Evolutionary conservation across 2,888 invertebrate genomes (phyloP).

Genomic region (Chrysolina haemoptera): DNA sequence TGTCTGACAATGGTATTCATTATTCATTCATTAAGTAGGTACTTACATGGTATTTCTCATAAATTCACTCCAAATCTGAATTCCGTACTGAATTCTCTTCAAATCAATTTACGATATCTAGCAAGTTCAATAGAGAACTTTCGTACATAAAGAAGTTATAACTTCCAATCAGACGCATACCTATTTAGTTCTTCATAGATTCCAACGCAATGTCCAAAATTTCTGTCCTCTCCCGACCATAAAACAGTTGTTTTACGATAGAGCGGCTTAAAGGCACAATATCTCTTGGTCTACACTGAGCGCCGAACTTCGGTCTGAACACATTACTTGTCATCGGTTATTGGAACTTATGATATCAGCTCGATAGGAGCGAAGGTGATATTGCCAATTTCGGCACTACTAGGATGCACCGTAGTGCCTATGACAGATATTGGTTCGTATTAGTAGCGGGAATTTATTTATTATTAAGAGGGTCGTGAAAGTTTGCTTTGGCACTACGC

Average conservation of each 20-base stretch:
- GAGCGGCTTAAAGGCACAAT: conserved; percentile 58
- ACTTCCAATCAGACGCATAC: conserved; percentile 20
- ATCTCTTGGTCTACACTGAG: conserved; percentile 59
- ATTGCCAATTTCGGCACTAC: conserved; percentile 39
- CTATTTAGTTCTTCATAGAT: conserved; percentile 27
- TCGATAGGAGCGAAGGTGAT: conserved; percentile 45
- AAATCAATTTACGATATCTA: no score
- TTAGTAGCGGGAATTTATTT: conserved; percentile 20
- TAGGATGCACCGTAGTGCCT: conserved; percentile 19
- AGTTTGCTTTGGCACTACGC: neutral
- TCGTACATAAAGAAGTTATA: conserved; percentile 14
- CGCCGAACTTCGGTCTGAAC: conserved; percentile 50
- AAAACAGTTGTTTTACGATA: conserved; percentile 53
- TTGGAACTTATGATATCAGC: conserved; percentile 63
- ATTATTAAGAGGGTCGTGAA: conserved; percentile 7
- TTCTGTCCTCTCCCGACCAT: conserved; percentile 37
- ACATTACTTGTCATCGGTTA: conserved; percentile 64
- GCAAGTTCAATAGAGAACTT: neutral
- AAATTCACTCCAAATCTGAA: no score
- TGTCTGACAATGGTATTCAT: no score
- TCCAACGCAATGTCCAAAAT: conserved; percentile 21
- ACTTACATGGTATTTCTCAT: no score
- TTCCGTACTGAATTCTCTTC: no score
- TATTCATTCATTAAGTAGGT: no score
- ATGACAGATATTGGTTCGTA: conserved; percentile 20